Evolutionary conservation across 2,113 vertebrate species (phyloP).

Genomic region (Rhinoderma darwinii): DNA sequence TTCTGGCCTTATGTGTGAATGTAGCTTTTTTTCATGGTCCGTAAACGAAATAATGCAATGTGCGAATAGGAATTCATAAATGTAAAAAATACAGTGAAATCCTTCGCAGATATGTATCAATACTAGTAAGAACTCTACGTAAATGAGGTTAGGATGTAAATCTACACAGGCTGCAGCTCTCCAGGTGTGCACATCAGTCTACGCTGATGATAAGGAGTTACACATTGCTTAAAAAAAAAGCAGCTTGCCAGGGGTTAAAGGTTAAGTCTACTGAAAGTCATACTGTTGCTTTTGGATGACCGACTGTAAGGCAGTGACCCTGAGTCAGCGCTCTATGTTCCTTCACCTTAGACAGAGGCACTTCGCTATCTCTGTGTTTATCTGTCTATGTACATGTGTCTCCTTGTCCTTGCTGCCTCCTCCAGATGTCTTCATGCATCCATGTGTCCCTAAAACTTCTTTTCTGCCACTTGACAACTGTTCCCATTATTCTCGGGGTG

Average conservation of each 20-base stretch:
- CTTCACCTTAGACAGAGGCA: conserved; percentile 47
- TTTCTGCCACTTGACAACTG: not conserved
- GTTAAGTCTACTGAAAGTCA: conserved; percentile 69
- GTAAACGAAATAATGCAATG: not conserved
- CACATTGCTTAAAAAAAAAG: conserved; percentile 56
- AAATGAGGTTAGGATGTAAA: not conserved
- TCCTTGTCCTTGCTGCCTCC: not conserved
- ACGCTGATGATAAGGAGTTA: not conserved
- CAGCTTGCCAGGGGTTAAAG: conserved; percentile 78
- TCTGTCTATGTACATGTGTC: conserved; percentile 16
- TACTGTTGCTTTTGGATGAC: conserved; percentile 68
- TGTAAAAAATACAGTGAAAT: not conserved
- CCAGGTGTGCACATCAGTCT: not conserved
- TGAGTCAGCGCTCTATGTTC: conserved; percentile 57
- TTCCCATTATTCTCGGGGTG: not conserved
- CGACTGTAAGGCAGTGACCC: conserved; percentile 67
- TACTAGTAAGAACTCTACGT: not conserved
- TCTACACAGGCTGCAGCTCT: not conserved
- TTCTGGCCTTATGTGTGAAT: no score
- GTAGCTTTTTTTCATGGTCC: not conserved
- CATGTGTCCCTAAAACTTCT: not conserved
- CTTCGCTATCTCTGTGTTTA: not conserved
- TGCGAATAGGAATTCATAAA: not conserved
- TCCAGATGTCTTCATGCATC: conserved; percentile 34
- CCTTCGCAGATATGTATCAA: no score